A percentile compares a stretch with the other conserved stretches of the same genome.
phyloP scores from a whole-genome alignment of 2,888 invertebrate species.

The Eilema griseolum region DNA sequence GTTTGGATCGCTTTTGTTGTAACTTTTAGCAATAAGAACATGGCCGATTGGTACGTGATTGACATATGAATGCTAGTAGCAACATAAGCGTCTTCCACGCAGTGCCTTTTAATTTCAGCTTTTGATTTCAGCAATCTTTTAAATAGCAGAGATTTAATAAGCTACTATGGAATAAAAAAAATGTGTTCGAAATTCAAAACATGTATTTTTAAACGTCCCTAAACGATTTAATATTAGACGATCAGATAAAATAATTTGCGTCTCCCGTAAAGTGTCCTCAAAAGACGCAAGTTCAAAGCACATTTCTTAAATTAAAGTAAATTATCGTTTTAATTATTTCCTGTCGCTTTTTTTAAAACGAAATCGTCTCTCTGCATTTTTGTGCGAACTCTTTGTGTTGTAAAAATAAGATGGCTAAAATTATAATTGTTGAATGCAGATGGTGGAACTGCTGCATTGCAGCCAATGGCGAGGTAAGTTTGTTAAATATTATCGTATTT shows the following conservation, averaged over 20 bases:
- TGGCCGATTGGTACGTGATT: not conserved
- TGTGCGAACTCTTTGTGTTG: conserved; percentile 53
- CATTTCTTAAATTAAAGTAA: conserved; percentile 49
- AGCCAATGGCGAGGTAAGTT: conserved; percentile 27
- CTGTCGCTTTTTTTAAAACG: conserved; percentile 47
- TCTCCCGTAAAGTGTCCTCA: conserved; percentile 45
- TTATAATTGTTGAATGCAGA: conserved; percentile 51
- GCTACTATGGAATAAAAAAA: not conserved
- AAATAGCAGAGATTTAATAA: not conserved
- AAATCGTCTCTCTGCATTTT: conserved; percentile 34
- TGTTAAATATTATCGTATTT: conserved; percentile 1
- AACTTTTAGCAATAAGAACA: not conserved
- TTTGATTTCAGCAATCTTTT: not conserved
- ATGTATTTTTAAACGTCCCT: conserved; percentile 35
- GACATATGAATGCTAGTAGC: not conserved
- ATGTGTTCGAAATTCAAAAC: conserved; percentile 30
- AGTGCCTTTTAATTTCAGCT: not conserved
- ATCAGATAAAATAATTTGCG: conserved; percentile 46
- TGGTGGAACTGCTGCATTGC: conserved; percentile 33
- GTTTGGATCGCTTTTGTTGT: not conserved
- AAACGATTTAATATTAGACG: conserved; percentile 45
- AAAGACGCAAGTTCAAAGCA: conserved; percentile 50
- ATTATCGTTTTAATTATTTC: conserved; percentile 56
- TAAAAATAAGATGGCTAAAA: conserved; percentile 54
- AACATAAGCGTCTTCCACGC: not conserved